Evolutionary conservation across 2,888 invertebrate species (phyloP), one percentile per base, ranked within the genome.

Genomic region (Ptilodon capucinus): DNA sequence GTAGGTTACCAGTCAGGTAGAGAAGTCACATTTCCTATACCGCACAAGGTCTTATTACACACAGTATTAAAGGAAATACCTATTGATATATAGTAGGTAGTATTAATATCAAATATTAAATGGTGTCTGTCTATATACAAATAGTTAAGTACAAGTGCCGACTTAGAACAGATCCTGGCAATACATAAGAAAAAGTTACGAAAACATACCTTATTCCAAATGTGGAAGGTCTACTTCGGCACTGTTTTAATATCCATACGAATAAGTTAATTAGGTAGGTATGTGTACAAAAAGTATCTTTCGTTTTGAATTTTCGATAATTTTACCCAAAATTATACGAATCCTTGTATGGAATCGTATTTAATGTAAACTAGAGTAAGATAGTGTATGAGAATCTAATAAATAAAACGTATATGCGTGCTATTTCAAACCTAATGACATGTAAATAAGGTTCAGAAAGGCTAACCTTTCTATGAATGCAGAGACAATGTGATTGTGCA

Each of bases 231-330:
- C 53, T 52, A 51, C 51, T 38, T 47, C 42, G 51, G 46, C 47
- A 60, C 60, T 57, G 41, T 41, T 40, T 44, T 44, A 51, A 41
- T 47, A 51, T 25, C 42, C 48, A 48, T 57, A 11, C 40, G 14
- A 45, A 45, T 42, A 40, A 34, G 25, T n/a, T n/a, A n/a, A n/a
- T n/a, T n/a, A n/a, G n/a, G n/a, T n/a, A n/a, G 42, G 45, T 60
- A 49, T 61, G 42, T 57, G 52, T 55, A 61, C 52, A 52, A 63
- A 67, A 52, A 52, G 1, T n/a, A 55, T 56, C 44, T 56, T 61
- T 55, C 46, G 54, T 64, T 60, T 57, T 57, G 64, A 61, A 44
- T 75, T 80, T 81, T 81, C 54, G 76, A 79, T 76, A 74, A 66
- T 74, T 80, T 79, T 81, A 78, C 74, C 65, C 65, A 67, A 44